Conservation (phyloP, 2,113 vertebrate genomes). For the Trogon surrucura region DNA sequence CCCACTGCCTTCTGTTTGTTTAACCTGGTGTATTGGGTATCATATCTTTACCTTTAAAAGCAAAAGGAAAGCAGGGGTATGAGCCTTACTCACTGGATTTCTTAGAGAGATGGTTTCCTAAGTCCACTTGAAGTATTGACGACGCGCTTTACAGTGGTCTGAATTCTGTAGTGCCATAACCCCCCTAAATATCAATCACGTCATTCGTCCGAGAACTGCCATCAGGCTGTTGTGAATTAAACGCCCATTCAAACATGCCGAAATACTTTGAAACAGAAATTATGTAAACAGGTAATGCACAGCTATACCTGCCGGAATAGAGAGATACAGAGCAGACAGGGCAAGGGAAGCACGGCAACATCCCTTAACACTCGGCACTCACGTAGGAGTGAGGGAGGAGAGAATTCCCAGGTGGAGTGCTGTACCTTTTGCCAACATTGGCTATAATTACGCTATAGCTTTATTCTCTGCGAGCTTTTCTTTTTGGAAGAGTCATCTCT, state of each 20-base stretch:
- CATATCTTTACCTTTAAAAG: slow-evolving; percentile 94
- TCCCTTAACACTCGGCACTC: neutral
- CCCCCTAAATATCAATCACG: slow-evolving; percentile 14
- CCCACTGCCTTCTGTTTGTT: slow-evolving; percentile 97
- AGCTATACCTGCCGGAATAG: slow-evolving; percentile 23
- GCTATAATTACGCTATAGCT: slow-evolving; percentile 61
- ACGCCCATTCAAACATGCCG: slow-evolving; percentile 31
- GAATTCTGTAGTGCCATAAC: slow-evolving; percentile 72
- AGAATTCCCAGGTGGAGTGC: slow-evolving; percentile 37
- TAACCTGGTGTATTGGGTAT: slow-evolving; percentile 98
- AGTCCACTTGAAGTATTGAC: slow-evolving; percentile 56
- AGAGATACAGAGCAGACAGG: neutral
- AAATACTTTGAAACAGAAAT: slow-evolving; percentile 48
- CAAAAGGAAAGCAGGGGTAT: slow-evolving; percentile 23
- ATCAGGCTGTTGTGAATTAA: slow-evolving; percentile 55
- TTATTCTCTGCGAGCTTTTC: slow-evolving; percentile 65
- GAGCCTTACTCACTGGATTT: slow-evolving; percentile 72
- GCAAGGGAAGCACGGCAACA: neutral
- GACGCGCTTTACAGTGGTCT: slow-evolving; percentile 42
- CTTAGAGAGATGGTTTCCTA: slow-evolving; percentile 63
- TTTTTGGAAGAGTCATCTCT: slow-evolving; percentile 73
- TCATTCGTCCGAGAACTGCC: slow-evolving; percentile 42
- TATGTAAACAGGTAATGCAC: neutral
- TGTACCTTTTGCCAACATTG: slow-evolving; percentile 26
- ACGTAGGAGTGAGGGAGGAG: neutral